Conservation (phyloP, 2,888 invertebrate genomes). For the Tribolium freemani region DNA sequence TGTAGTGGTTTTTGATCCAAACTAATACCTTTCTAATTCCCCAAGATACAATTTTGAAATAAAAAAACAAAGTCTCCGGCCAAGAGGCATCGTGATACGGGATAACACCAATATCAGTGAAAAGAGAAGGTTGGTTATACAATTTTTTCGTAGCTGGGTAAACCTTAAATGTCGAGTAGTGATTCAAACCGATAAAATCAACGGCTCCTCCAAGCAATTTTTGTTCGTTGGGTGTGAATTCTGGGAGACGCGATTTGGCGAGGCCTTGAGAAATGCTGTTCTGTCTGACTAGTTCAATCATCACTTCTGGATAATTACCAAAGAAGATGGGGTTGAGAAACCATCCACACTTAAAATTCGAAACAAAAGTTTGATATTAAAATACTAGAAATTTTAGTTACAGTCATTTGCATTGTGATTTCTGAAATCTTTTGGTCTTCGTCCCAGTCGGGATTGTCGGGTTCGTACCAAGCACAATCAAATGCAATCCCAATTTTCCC, state of each 20-base stretch:
- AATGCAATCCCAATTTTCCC: slow-evolving; percentile 69
- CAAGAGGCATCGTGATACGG: slow-evolving; percentile 36
- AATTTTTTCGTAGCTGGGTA: slow-evolving; percentile 40
- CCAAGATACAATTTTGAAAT: slow-evolving; percentile 69
- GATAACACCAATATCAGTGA: slow-evolving; percentile 53
- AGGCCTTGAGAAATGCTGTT: slow-evolving; percentile 69
- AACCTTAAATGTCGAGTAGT: slow-evolving; percentile 71
- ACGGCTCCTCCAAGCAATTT: slow-evolving; percentile 66
- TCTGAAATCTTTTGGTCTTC: slow-evolving; percentile 70
- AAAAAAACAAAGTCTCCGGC: slow-evolving; percentile 4
- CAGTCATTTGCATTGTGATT: slow-evolving; percentile 57
- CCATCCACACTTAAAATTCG: slow-evolving; percentile 52
- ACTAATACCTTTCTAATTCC: slow-evolving; percentile 72
- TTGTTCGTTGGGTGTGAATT: slow-evolving; percentile 69
- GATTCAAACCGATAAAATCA: slow-evolving; percentile 75
- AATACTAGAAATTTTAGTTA: slow-evolving; percentile 1
- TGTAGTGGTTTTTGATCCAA: slow-evolving; percentile 65
- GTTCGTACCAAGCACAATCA: slow-evolving; percentile 70
- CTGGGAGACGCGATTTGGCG: slow-evolving; percentile 69
- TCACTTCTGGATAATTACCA: slow-evolving; percentile 70
- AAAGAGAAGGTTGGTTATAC: slow-evolving; percentile 39
- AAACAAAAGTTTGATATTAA: background rate
- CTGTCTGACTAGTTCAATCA: slow-evolving; percentile 67
- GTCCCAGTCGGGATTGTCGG: slow-evolving; percentile 63
- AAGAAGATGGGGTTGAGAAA: slow-evolving; percentile 69